These are phyloP conservation scores for Cheumatopsyche charites DNA, from an alignment of 1,140 invertebrate species.

Conservation along the genomic window DNA sequence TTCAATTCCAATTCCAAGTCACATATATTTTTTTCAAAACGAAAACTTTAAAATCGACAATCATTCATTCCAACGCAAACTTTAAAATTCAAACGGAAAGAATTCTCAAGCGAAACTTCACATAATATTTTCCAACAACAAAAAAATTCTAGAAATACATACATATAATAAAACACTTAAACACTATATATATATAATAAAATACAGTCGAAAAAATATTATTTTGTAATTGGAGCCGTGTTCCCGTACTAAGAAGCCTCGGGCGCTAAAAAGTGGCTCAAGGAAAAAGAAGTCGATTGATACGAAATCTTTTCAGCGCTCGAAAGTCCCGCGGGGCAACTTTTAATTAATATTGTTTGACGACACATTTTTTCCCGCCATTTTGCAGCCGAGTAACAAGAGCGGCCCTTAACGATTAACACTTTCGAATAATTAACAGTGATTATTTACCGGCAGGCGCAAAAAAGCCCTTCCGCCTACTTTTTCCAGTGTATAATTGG, in stretches of 20 bases:
- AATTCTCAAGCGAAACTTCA: no score
- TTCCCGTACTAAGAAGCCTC: constrained; percentile 5
- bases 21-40: no score
- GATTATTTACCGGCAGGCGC: background rate
- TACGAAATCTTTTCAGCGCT: constrained; percentile 7
- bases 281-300: constrained; percentile 23
- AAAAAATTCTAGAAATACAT: no score
- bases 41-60: no score
- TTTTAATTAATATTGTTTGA: constrained; percentile 48
- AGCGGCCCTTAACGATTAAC: constrained; percentile 35
- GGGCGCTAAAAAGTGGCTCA: constrained; percentile 26
- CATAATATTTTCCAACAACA: no score
- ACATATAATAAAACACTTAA: no score
- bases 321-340: constrained; percentile 26
- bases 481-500: background rate
- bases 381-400: constrained; percentile 18
- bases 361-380: constrained; percentile 38
- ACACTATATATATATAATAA: constrained; percentile 4
- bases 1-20: no score
- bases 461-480: constrained; percentile 1
- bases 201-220: background rate
- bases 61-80: no score
- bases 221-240: constrained; percentile 21
- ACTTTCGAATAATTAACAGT: constrained; percentile 33
- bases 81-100: no score